Percentiles rank a stretch among this genome's conserved stretches.
phyloP scores from a whole-genome alignment of 2,888 invertebrate genomes.

The Leptinotarsa juncta region DNA sequence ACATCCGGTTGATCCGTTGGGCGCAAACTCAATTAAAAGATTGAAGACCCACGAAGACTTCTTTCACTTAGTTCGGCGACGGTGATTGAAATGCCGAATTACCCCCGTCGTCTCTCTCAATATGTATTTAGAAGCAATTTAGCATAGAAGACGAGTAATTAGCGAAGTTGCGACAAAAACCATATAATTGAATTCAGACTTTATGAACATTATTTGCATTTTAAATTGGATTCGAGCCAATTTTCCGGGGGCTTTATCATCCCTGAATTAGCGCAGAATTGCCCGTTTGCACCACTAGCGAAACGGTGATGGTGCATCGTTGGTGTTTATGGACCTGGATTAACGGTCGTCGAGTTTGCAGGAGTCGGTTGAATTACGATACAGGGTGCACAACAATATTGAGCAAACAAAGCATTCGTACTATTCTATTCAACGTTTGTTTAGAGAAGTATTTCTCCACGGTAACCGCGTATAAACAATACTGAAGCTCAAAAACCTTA shows the following conservation, averaged over 20 bases:
- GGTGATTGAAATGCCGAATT: slow-evolving; percentile 10
- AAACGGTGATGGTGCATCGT: slow-evolving; percentile 32
- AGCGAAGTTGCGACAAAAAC: slow-evolving; percentile 47
- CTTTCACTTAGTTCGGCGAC: slow-evolving; percentile 9
- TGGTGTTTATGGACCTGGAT: slow-evolving; percentile 27
- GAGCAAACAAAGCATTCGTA: too few relatives aligned
- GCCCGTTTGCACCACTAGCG: slow-evolving; percentile 47
- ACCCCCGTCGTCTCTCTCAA: slow-evolving; percentile 24
- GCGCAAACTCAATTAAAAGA: slow-evolving; percentile 13
- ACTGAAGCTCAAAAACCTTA: too few relatives aligned
- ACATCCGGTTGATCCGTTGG: background rate
- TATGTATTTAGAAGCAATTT: slow-evolving; percentile 44
- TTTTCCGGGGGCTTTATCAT: slow-evolving; percentile 62
- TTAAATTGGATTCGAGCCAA: slow-evolving; percentile 62
- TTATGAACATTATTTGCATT: slow-evolving; percentile 60
- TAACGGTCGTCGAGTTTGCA: slow-evolving; percentile 14
- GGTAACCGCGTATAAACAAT: too few relatives aligned
- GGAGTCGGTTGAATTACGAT: background rate
- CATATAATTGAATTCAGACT: slow-evolving; percentile 53
- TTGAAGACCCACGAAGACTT: slow-evolving; percentile 12
- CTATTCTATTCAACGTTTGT: too few relatives aligned
- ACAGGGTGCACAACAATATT: background rate
- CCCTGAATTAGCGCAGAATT: slow-evolving; percentile 45
- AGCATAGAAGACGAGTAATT: slow-evolving; percentile 44
- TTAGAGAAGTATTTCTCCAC: too few relatives aligned